Percentiles rank a stretch among this genome's conserved stretches.
Conservation (phyloP, 2,113 vertebrate genomes). For the Ophthalmotilapia sp. region DNA sequence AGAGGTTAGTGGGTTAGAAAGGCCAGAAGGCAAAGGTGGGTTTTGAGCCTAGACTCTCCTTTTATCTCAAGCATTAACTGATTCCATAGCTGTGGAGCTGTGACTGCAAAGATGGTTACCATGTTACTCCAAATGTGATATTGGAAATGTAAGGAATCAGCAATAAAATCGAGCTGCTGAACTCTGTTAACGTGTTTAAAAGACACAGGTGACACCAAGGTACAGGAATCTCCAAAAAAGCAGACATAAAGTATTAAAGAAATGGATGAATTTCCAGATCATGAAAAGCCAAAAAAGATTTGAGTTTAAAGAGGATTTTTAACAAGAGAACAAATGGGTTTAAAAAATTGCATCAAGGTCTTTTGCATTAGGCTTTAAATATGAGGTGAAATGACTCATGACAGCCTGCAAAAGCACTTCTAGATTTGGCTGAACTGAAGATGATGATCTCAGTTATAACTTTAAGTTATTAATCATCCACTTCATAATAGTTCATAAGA, state of each 20-base stretch:
- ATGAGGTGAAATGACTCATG: neutral
- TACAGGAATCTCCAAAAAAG: neutral
- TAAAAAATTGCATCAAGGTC: fast-evolving
- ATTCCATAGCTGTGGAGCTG: neutral
- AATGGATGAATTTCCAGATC: neutral
- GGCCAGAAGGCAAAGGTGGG: fast-evolving
- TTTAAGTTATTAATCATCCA: neutral
- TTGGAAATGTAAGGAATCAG: neutral
- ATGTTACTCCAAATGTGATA: neutral
- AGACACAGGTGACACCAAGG: neutral
- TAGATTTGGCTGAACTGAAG: neutral
- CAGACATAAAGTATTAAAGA: fast-evolving
- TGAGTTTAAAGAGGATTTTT: neutral
- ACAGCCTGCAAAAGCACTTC: neutral
- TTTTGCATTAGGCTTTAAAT: neutral
- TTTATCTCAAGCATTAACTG: neutral
- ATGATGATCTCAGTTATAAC: neutral
- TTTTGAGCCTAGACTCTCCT: neutral
- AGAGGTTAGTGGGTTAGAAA: neutral
- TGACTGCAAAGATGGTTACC: fast-evolving
- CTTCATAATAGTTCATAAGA: neutral
- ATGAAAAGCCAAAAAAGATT: neutral
- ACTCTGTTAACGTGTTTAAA: neutral
- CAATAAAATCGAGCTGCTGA: neutral
- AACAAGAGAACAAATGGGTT: neutral